These are phyloP conservation scores for Coregonus sp. DNA, from an alignment of 2,797 vertebrate genomes.

Conservation along the genomic window DNA sequence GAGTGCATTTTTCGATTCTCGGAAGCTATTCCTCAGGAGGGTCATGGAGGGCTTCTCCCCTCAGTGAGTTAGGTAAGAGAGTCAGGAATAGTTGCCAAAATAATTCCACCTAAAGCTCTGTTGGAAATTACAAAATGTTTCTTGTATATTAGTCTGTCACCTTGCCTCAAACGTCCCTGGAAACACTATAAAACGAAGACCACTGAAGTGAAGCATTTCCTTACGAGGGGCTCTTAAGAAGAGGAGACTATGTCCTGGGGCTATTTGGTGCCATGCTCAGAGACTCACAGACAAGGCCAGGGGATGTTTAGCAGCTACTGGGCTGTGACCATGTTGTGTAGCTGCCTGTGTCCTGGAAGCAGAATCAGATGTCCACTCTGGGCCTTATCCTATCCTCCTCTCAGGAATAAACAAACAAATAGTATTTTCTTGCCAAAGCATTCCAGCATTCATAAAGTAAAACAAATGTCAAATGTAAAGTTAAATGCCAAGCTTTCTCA, in stretches of 20 bases:
- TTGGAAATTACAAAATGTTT: conserved; percentile 71
- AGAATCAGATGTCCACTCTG: conserved; percentile 49
- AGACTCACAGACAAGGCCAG: conserved; percentile 10
- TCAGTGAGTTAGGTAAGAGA: conserved; percentile 77
- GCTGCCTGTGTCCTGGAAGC: conserved; percentile 48
- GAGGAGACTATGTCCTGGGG: conserved; percentile 9
- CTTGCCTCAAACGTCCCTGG: conserved; percentile 69
- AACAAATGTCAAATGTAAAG: neutral
- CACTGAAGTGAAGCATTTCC: conserved; percentile 56
- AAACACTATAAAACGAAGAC: conserved; percentile 57
- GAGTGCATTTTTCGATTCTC: conserved; percentile 79
- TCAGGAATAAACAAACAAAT: neutral
- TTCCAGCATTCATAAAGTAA: neutral
- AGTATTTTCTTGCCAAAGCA: neutral
- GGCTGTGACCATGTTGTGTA: conserved; percentile 17
- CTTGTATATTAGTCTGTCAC: conserved; percentile 70
- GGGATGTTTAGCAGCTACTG: conserved; percentile 4
- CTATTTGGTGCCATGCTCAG: conserved; percentile 9
- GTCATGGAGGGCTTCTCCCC: conserved; percentile 47
- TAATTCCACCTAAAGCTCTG: conserved; percentile 72
- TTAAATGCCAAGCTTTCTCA: neutral
- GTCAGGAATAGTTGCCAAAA: conserved; percentile 66
- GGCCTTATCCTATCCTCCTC: conserved; percentile 1
- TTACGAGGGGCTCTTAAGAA: conserved; percentile 23
- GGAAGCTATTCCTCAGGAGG: conserved; percentile 75